Percentiles rank a stretch among this genome's conserved stretches.
phyloP scores from a whole-genome alignment of 2,113 vertebrate species.

The Rhynchomys soricoides region DNA sequence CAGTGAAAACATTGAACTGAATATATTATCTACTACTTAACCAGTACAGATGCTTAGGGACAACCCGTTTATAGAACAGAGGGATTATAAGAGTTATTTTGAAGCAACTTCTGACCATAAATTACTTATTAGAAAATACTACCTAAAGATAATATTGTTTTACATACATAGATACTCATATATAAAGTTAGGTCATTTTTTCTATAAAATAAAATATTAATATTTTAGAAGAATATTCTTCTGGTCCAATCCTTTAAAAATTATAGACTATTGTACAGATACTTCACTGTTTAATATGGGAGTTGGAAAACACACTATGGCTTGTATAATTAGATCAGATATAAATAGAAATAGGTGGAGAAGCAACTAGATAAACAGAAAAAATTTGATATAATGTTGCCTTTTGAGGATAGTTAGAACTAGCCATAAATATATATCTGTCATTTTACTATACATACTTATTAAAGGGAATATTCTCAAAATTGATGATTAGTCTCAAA shows the following conservation, averaged over 20 bases:
- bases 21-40: not conserved
- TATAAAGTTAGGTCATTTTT: not conserved
- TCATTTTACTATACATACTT: not conserved
- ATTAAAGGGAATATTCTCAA: not conserved
- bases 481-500: not conserved
- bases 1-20: not conserved
- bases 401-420: not conserved
- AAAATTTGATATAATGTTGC: not conserved
- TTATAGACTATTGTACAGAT: not conserved
- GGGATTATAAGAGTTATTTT: not conserved
- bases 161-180: not conserved
- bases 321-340: not conserved
- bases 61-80: not conserved
- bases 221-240: not conserved
- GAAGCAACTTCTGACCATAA: too few relatives aligned
- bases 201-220: not conserved
- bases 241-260: not conserved
- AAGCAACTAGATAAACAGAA: not conserved
- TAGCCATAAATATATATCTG: not conserved
- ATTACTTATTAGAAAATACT: not conserved
- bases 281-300: not conserved
- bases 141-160: not conserved
- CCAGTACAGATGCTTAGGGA: not conserved
- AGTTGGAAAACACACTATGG: not conserved
- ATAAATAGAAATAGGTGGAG: not conserved